Conservation (phyloP, 30 jellyfish, hydroid and myxozoan genomes). For the Turritopsis dohrnii region DNA sequence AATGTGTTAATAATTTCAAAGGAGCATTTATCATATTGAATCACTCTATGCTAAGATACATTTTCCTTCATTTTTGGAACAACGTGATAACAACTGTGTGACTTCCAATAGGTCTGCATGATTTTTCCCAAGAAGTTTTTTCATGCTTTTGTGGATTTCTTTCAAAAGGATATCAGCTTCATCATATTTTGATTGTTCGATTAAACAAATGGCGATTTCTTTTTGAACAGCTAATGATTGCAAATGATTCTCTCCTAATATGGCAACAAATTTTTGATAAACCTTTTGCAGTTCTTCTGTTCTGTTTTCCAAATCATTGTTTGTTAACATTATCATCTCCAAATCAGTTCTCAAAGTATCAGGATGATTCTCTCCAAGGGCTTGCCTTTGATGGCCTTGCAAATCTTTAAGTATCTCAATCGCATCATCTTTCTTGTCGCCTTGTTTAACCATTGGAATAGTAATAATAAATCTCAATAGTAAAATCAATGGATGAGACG, state of each 20-base stretch:
- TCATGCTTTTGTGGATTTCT: background rate
- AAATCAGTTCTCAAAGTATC: background rate
- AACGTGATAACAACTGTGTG: background rate
- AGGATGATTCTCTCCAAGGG: background rate
- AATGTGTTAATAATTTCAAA: no score
- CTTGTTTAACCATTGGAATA: background rate
- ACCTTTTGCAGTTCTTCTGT: background rate
- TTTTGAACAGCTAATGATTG: background rate
- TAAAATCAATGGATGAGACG: background rate
- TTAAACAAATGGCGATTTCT: background rate
- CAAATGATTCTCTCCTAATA: background rate
- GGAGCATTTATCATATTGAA: no score
- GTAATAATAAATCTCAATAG: background rate
- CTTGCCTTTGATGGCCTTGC: background rate
- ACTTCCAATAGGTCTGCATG: background rate
- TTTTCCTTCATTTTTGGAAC: background rate
- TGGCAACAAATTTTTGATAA: background rate
- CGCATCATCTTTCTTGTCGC: background rate
- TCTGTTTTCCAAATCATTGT: background rate
- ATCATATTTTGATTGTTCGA: background rate
- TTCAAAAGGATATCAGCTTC: background rate
- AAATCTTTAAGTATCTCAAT: background rate
- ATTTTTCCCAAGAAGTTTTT: background rate
- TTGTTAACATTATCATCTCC: background rate
- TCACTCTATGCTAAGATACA: background rate